Conservation (phyloP, 2,888 invertebrate species). For the Proisotoma minuta region DNA sequence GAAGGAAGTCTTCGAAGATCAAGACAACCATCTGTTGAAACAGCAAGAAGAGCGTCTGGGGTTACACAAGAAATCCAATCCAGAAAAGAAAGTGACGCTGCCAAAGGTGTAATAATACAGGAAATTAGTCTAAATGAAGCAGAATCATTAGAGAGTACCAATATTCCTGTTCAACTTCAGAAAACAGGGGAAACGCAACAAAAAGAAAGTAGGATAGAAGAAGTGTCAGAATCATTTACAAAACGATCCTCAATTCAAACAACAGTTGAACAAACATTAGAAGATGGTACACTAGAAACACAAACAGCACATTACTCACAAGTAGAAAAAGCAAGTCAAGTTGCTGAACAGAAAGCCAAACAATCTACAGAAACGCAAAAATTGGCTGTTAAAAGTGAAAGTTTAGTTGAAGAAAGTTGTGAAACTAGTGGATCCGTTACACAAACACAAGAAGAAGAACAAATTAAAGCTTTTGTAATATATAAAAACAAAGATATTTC, state of each 20-base stretch:
- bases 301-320: too few relatives aligned
- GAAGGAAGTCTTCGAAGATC: constrained; percentile 10
- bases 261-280: background rate
- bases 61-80: background rate
- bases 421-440: too few relatives aligned
- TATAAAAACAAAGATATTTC: too few relatives aligned
- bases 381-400: too few relatives aligned
- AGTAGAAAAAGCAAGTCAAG: too few relatives aligned
- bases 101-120: constrained; percentile 4
- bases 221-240: background rate
- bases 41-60: background rate
- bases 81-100: background rate
- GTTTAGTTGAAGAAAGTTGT: too few relatives aligned
- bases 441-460: too few relatives aligned
- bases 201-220: background rate
- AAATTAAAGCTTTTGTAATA: too few relatives aligned
- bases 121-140: constrained; percentile 15
- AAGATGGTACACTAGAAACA: too few relatives aligned
- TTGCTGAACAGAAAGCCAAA: too few relatives aligned
- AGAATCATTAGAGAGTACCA: background rate
- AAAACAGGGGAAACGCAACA: background rate
- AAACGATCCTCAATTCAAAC: background rate
- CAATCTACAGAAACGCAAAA: too few relatives aligned
- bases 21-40: background rate
- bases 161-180: background rate